These are phyloP conservation scores for Tamias sibiricus DNA, from an alignment of 2,113 vertebrate genomes.

Conservation along the genomic window DNA sequence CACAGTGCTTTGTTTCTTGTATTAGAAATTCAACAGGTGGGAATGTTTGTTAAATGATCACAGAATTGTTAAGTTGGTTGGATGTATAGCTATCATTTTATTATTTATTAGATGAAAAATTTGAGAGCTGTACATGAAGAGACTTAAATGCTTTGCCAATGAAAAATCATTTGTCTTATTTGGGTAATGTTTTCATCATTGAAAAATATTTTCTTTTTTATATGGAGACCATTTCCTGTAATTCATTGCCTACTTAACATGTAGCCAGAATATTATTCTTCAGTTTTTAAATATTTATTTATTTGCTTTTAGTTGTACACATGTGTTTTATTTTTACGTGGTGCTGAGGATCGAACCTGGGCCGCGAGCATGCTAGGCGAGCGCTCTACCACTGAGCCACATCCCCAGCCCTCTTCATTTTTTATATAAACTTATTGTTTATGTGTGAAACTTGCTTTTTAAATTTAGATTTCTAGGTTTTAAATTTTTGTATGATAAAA, in stretches of 20 bases:
- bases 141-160: neutral
- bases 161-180: neutral
- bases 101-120: neutral
- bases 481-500: neutral
- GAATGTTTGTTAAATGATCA: neutral
- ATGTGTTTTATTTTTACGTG: too few relatives aligned
- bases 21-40: neutral
- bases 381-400: too few relatives aligned
- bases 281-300: too few relatives aligned
- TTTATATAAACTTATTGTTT: neutral
- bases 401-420: too few relatives aligned
- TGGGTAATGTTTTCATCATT: neutral
- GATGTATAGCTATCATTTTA: neutral
- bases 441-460: neutral
- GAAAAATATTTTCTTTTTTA: slow-evolving; percentile 7
- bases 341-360: too few relatives aligned
- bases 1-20: neutral
- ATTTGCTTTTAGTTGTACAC: too few relatives aligned
- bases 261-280: neutral
- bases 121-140: neutral
- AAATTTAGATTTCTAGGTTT: neutral
- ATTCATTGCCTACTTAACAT: slow-evolving; percentile 15
- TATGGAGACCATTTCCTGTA: neutral
- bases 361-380: too few relatives aligned
- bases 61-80: neutral